Evolutionary conservation across 2,113 vertebrate genomes (phyloP).

Genomic region (Strix uralensis): DNA sequence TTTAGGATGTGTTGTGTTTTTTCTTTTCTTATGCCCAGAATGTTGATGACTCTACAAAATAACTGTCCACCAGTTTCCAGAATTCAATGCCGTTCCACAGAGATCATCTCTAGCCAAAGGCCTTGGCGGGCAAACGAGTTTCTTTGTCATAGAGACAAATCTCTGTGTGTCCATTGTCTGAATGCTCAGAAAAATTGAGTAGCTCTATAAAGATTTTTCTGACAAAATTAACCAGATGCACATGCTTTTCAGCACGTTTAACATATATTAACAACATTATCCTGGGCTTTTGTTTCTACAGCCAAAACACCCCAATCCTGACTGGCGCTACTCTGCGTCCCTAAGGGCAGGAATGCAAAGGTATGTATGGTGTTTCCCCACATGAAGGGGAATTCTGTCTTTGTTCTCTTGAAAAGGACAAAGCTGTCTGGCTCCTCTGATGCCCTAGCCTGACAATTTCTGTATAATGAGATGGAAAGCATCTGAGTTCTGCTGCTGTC

Average conservation of each 20-base stretch:
- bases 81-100: neutral
- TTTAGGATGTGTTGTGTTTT: neutral
- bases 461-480: neutral
- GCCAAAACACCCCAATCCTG: slow-evolving; percentile 88
- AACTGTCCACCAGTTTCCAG: neutral
- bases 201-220: neutral
- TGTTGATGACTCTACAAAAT: neutral
- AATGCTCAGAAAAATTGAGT: neutral
- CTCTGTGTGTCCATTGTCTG: neutral
- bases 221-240: neutral
- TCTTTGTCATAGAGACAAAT: neutral
- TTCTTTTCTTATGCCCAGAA: neutral
- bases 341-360: slow-evolving; percentile 97
- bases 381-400: neutral
- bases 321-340: slow-evolving; percentile 98
- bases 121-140: neutral
- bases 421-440: neutral
- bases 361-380: slow-evolving; percentile 71
- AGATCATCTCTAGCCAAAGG: neutral
- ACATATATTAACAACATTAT: slow-evolving; percentile 36
- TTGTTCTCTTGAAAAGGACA: neutral
- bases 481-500: slow-evolving; percentile 15
- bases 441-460: neutral
- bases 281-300: slow-evolving; percentile 79
- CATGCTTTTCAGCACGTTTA: neutral